Evolutionary conservation across 2,113 vertebrate species (phyloP).

Genomic region (Tylochromis polylepis): DNA sequence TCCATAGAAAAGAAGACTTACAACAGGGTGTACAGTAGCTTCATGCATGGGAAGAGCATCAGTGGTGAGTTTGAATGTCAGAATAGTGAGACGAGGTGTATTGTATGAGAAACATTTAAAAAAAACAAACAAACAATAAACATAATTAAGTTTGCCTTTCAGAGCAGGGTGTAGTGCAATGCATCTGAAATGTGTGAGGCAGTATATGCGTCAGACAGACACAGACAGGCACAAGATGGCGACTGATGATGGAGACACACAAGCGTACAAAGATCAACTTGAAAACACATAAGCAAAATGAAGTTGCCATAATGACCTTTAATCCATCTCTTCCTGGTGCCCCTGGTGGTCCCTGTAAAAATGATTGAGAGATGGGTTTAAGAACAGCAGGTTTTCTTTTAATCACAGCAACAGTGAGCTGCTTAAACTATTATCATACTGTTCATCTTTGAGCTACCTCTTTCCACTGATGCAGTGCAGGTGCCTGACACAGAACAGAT

Average conservation of each 20-base stretch:
- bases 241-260: background rate
- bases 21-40: background rate
- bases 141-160: background rate
- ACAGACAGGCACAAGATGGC: background rate
- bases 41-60: background rate
- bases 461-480: background rate
- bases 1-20: background rate
- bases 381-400: background rate
- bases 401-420: background rate
- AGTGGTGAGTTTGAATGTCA: background rate
- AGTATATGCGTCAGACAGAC: background rate
- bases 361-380: background rate
- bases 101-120: background rate
- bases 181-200: background rate
- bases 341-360: slow-evolving; percentile 68
- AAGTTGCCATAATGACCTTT: slow-evolving; percentile 63
- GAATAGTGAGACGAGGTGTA: background rate
- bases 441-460: background rate
- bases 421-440: background rate
- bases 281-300: background rate
- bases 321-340: slow-evolving; percentile 71
- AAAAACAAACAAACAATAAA: background rate
- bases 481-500: background rate
- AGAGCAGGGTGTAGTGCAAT: background rate
- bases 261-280: background rate